These are phyloP conservation scores for Luperina testacea DNA, from an alignment of 2,888 invertebrate genomes.

Conservation along the genomic window DNA sequence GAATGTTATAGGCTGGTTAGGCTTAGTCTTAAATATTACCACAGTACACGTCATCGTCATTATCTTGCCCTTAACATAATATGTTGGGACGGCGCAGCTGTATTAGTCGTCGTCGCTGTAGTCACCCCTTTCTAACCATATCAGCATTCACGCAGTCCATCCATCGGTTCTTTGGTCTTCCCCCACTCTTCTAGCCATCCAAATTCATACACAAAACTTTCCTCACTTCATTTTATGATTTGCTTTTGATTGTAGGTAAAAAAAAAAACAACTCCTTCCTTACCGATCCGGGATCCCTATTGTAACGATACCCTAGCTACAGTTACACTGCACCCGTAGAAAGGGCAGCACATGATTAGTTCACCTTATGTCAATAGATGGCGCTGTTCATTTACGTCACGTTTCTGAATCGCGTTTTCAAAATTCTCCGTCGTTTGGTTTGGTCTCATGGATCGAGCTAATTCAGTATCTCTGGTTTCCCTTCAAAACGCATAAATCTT, in stretches of 20 bases:
- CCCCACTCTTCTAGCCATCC: background rate
- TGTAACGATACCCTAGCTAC: background rate
- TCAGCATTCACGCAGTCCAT: background rate
- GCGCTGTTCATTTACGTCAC: constrained; percentile 31
- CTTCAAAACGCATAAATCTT: constrained; percentile 93
- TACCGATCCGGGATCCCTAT: background rate
- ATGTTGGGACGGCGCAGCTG: background rate
- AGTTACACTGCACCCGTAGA: background rate
- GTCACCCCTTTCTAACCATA: background rate
- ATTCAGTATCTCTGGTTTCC: constrained; percentile 89
- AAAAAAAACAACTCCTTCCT: background rate
- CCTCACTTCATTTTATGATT: background rate
- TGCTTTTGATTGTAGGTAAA: background rate
- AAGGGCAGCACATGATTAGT: background rate
- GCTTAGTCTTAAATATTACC: background rate
- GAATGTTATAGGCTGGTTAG: too few relatives aligned
- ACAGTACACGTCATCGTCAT: background rate
- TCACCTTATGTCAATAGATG: constrained; percentile 33
- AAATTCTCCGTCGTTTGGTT: constrained; percentile 32
- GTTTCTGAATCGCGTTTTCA: constrained; percentile 41
- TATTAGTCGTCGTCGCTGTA: background rate
- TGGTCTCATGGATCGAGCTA: background rate
- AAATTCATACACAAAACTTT: background rate
- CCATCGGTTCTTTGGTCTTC: background rate
- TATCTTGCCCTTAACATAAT: background rate